Percentiles rank a stretch among this genome's conserved stretches.
Conservation (phyloP, 2,797 vertebrate genomes). For the Benthosema pterotum region DNA sequence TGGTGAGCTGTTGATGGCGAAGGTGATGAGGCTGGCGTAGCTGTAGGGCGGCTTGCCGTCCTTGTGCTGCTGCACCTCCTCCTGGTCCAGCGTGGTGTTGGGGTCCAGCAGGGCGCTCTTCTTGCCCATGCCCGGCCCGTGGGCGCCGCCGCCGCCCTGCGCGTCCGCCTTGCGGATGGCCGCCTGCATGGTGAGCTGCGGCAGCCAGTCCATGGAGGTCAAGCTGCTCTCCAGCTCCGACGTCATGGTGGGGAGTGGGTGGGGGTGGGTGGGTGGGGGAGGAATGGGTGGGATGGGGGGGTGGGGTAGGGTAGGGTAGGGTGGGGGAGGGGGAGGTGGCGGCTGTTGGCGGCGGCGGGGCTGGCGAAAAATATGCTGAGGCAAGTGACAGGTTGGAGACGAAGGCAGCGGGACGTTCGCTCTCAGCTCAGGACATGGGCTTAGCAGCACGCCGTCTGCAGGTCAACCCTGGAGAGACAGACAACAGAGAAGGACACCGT, state of each 20-base stretch:
- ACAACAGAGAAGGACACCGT: slow-evolving; percentile 36
- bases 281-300: slow-evolving; percentile 49
- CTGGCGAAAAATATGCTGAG: slow-evolving; percentile 42
- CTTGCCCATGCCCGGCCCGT: slow-evolving; percentile 88
- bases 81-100: slow-evolving; percentile 92
- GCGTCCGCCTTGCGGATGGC: slow-evolving; percentile 90
- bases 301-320: slow-evolving; percentile 54
- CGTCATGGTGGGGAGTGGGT: slow-evolving; percentile 80
- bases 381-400: slow-evolving; percentile 35
- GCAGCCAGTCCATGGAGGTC: slow-evolving; percentile 95
- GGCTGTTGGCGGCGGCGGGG: too few species aligned
- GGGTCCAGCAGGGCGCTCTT: slow-evolving; percentile 88
- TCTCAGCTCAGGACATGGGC: slow-evolving; percentile 69
- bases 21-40: slow-evolving; percentile 94
- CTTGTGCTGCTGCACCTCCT: slow-evolving; percentile 93
- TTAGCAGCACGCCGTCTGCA: slow-evolving; percentile 42
- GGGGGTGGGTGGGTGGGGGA: slow-evolving; percentile 49
- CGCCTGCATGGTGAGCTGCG: slow-evolving; percentile 92
- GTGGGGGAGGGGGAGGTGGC: slow-evolving; percentile 57
- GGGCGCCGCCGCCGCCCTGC: slow-evolving; percentile 76
- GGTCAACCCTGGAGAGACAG: slow-evolving; percentile 63
- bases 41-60: slow-evolving; percentile 94
- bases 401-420: slow-evolving; percentile 33
- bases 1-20: slow-evolving; percentile 94
- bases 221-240: slow-evolving; percentile 95